These are phyloP conservation scores for Heterocephalus glaber DNA, from an alignment of 2,113 vertebrate species.

Conservation along the genomic window DNA sequence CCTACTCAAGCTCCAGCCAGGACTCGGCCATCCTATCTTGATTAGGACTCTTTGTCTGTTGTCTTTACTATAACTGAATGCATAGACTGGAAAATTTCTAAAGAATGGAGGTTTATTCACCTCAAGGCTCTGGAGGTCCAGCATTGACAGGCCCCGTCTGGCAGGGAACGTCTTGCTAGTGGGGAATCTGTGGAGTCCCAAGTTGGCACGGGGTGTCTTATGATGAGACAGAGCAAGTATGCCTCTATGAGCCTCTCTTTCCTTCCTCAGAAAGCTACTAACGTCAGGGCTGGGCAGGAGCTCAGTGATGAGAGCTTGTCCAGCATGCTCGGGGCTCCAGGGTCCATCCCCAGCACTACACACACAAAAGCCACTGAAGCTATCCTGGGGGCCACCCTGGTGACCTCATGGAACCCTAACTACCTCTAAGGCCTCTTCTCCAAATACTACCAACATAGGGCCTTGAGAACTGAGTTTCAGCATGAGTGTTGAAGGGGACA, in stretches of 20 bases:
- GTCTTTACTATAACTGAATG: neutral
- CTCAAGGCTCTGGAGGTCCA: neutral
- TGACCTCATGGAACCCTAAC: neutral
- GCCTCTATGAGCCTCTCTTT: neutral
- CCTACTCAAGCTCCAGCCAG: neutral
- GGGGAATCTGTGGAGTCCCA: neutral
- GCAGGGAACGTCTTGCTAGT: neutral
- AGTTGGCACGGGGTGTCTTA: neutral
- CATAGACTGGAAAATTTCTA: neutral
- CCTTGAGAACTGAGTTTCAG: neutral
- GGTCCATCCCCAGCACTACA: neutral
- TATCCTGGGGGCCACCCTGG: neutral
- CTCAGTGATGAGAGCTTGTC: neutral
- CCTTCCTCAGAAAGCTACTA: neutral
- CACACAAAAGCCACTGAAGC: neutral
- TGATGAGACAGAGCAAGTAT: neutral
- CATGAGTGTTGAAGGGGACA: neutral
- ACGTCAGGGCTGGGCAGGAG: neutral
- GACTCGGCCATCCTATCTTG: neutral
- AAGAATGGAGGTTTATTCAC: neutral
- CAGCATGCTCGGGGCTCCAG: neutral
- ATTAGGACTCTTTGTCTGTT: neutral
- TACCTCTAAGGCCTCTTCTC: neutral
- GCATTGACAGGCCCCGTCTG: neutral
- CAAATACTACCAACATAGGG: neutral